Percentiles rank a stretch among this genome's conserved stretches.
Conservation (phyloP, 2,797 vertebrate genomes). For the Chiloscyllium punctatum region DNA sequence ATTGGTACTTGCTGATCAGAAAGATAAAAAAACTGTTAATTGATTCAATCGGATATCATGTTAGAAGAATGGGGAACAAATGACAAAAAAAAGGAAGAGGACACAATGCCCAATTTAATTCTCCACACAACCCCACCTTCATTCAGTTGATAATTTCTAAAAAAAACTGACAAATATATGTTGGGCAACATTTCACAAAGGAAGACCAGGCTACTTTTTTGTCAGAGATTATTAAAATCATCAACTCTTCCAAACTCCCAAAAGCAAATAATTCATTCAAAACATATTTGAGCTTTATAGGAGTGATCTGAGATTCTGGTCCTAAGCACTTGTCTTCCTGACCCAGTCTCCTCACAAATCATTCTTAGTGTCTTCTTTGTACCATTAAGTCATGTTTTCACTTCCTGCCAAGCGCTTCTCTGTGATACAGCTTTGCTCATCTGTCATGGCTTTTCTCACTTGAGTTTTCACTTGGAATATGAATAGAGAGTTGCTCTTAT, state of each 20-base stretch:
- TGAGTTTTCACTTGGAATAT: not conserved
- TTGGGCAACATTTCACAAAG: not conserved
- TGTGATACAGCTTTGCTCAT: no score
- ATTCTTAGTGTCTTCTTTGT: not conserved
- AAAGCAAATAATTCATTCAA: not conserved
- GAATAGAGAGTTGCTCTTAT: not conserved
- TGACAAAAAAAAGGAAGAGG: no score
- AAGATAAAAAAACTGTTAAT: not conserved
- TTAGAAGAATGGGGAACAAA: not conserved
- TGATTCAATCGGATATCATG: not conserved
- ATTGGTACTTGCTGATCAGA: not conserved
- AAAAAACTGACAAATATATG: not conserved
- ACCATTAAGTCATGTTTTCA: not conserved
- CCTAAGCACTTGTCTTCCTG: not conserved
- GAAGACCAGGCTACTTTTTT: not conserved
- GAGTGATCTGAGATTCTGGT: not conserved
- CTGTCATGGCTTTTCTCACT: no score
- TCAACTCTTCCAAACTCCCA: not conserved
- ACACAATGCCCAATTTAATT: not conserved
- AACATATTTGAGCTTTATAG: not conserved
- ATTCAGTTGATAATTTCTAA: not conserved
- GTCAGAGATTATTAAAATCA: not conserved
- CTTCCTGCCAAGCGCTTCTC: not conserved
- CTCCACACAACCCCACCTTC: no score
- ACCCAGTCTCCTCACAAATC: not conserved